Evolutionary conservation across 2,888 invertebrate species (phyloP), one percentile per base, ranked within the genome.

Genomic region (Rotaria socialis): DNA sequence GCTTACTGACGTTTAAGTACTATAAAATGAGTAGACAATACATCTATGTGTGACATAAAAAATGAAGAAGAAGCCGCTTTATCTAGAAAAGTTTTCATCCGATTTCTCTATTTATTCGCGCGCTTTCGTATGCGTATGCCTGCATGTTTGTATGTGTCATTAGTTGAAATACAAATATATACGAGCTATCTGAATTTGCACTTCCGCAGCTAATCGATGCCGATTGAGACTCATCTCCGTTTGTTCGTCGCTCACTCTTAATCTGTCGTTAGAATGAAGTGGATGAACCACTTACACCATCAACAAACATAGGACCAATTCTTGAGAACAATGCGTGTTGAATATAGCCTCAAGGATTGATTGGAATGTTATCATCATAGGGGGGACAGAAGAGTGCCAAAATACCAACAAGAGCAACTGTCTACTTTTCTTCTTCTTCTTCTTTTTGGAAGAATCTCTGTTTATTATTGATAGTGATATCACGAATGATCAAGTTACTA

Each of bases 141-240:
- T 27, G 35, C 22, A 55, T 55, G 55, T 7, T 67, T 67, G 16
- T 27, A 41, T 35, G 27, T 27, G 35, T 35, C 35, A 67, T 67
- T 16, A 16, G 8, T 0, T 16, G 19, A 19, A 41, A 35, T 14
- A 27, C 27, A 27, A 16, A 67, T 67, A 19, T 67, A 67, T 27
- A 67, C 67, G 16, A 67, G 35, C 67, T 67, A 67, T 67, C 67
- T 67, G 16, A 27, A 67, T 67, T 35, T 16, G 35, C 67, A 67
- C 67, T 67, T 67, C 67, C 67, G 67, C 27, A 67, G 19, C 67
- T 67, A 67, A 67, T 67, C 67, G 67, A 67, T 67, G 67, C 35
- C 67, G 67, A 67, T 67, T 35, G 35, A 67, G 16, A 16, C 35
- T 41, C 67, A 67, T 67, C 67, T 67, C 67, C 67, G 67, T 67